Base-by-base conservation (phyloP, 2,797 vertebrate species). In the Chaenodraco wilsoni region DNA sequence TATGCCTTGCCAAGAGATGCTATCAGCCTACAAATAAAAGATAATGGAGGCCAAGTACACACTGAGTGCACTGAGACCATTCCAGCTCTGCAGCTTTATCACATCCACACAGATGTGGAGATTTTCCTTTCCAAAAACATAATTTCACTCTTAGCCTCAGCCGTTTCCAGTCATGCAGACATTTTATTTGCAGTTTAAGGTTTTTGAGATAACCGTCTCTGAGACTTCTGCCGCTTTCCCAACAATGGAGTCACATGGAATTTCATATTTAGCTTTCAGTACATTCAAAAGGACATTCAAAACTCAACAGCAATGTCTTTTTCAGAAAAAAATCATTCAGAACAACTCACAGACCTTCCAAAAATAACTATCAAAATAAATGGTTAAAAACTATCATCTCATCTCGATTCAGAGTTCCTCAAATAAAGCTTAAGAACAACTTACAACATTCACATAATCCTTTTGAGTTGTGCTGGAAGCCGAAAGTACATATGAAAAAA, bases 1-100 rank as follows among this genome's bases (percentile, higher is more conserved):
- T 83, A 75, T 72, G 79, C 69, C 79, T 84, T 87, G 88, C 90
- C 90, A 89, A 88, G 88, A 87, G 83, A 89, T 86, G 67, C 86
- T 87, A 91, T 93, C 90, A 87, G 85, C 81, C 90, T 88, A 88
- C 89, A 91, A 92, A 94, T 93, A 91, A 93, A 94, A 93, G 88
- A 93, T 94, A 93, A 94, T 93, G 88, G 91, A 87, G 80, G 89
- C 89, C 88, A 88, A 92, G 92, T 92, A 92, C 92, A 93, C 87
- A 90, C 44, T 61, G 84, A 90, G 89, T 79, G 86, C 76, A 74
- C 79, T 61, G 88, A 87, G 85, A 88, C 65, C 65, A 65, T 84
- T 92, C 86, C 86, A 89, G 86, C 85, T 69, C 72, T 59, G 78
- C 82, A 85, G 87, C 83, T 80, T 75, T 86, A 83, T 86, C 87